A percentile compares a stretch with the other conserved stretches of the same genome.
Evolutionary conservation across 2,888 invertebrate genomes (phyloP).

Genomic region (Lasioglossum malachurum): DNA sequence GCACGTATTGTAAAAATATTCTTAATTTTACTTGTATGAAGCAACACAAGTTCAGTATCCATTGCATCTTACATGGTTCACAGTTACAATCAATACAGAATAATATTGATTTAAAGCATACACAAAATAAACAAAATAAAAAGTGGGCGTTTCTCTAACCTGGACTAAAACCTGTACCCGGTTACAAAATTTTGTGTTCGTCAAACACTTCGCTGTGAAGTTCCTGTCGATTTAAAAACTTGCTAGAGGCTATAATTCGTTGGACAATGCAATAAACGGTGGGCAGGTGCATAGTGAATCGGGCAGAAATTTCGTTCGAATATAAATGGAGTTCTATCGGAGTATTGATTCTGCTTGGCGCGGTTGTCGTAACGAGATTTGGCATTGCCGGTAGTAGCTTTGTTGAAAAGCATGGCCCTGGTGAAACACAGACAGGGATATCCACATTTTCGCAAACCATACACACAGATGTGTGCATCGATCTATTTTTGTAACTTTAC

Average conservation of each 20-base stretch:
- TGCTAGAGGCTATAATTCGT: background rate
- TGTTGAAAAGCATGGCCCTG: background rate
- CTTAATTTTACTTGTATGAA: background rate
- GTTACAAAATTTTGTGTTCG: too few species aligned
- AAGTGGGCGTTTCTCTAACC: background rate
- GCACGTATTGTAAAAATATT: too few species aligned
- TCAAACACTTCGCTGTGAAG: too few species aligned
- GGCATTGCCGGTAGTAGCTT: constrained; percentile 20
- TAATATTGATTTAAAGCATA: background rate
- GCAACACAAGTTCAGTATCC: background rate
- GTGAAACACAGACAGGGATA: background rate
- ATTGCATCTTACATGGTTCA: too few species aligned
- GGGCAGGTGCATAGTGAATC: background rate
- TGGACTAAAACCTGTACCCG: too few species aligned
- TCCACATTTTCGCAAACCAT: background rate
- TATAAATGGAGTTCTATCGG: constrained; percentile 1
- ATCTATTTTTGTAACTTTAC: constrained; percentile 35
- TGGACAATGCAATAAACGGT: background rate
- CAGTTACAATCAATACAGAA: too few species aligned
- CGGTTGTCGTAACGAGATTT: constrained; percentile 21
- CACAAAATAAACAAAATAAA: background rate
- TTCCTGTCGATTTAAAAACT: background rate
- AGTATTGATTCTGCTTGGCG: constrained; percentile 7
- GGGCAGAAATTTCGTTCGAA: background rate
- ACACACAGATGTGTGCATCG: background rate